Conservation (phyloP, 2,888 invertebrate genomes). For the Boloria selene region DNA sequence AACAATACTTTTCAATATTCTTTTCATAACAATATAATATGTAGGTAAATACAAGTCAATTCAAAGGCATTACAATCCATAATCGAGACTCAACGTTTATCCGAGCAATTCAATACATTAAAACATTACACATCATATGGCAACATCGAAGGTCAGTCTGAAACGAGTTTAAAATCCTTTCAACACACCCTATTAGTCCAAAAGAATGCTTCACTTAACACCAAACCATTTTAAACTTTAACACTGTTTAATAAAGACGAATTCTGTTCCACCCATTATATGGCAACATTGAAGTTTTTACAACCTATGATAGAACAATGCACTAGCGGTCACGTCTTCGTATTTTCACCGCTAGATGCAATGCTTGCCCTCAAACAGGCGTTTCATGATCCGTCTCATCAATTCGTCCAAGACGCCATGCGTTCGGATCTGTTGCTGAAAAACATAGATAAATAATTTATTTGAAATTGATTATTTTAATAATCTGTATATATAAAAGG, state of each 20-base stretch:
- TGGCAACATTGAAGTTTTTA: constrained; percentile 13
- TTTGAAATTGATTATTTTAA: neutral
- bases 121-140: constrained; percentile 18
- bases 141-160: constrained; percentile 18
- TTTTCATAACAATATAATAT: too few species aligned
- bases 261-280: constrained; percentile 15
- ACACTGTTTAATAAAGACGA: constrained; percentile 2
- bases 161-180: neutral
- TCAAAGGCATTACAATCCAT: neutral
- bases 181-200: neutral
- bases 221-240: neutral
- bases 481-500: neutral
- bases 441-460: constrained; percentile 1
- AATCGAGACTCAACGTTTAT: neutral
- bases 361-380: constrained; percentile 85
- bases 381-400: constrained; percentile 92
- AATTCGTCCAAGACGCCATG: constrained; percentile 90
- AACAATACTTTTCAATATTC: too few species aligned
- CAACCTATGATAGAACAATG: constrained; percentile 1
- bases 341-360: constrained; percentile 63
- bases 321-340: constrained; percentile 55
- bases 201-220: neutral
- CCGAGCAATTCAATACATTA: neutral
- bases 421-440: constrained; percentile 88
- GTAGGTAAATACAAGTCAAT: neutral